Base-by-base conservation (phyloP, 2,888 invertebrate genomes). In the Andrena camellia region DNA sequence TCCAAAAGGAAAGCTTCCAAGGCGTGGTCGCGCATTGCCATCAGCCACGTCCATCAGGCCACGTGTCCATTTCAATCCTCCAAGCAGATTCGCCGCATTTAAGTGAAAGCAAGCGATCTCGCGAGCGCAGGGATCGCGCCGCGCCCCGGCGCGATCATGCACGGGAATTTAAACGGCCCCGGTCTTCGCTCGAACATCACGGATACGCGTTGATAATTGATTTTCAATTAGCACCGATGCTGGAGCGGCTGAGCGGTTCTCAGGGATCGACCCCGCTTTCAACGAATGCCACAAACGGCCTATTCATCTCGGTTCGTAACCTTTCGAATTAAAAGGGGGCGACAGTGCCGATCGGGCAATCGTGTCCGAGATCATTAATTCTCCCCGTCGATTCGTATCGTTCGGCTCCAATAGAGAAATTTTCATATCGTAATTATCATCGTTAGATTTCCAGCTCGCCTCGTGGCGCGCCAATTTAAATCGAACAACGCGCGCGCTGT, bases 391-490 rank as follows among this genome's bases (percentile, higher is more conserved):
- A 74, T 81, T n/a, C 50, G 52, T 75, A 75, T 72, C 71, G 75
- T 20, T 68, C 59, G 52, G 13, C 80, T 82, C 64, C 68, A 59
- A 81, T 71, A 57, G 69, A 57, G 77, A 83, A 81, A 83, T 83
- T 81, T 82, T 81, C 81, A 75, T 82, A 82, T 80, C 81, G 83
- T 78, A 78, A 77, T 81, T 77, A 83, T 83, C 83, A 67, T 81
- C 81, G 73, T 81, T 70, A 50, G 60, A 67, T 73, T 78, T 52
- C 63, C 35, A 52, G n/a, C 7, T 10, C 20, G 23, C 48, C 33
- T 52, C 26, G 48, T 5, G 13, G 67, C 31, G 52, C 64, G 69
- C 70, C 70, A 68, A 73, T 73, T 81, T 66, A 81, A 76, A 77
- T 77, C 57, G 81, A 81, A 83, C 83, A 76, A 62, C 81, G 66